Evolutionary conservation across 2,113 vertebrate species (phyloP).

Genomic region (Anthoscopus minutus): DNA sequence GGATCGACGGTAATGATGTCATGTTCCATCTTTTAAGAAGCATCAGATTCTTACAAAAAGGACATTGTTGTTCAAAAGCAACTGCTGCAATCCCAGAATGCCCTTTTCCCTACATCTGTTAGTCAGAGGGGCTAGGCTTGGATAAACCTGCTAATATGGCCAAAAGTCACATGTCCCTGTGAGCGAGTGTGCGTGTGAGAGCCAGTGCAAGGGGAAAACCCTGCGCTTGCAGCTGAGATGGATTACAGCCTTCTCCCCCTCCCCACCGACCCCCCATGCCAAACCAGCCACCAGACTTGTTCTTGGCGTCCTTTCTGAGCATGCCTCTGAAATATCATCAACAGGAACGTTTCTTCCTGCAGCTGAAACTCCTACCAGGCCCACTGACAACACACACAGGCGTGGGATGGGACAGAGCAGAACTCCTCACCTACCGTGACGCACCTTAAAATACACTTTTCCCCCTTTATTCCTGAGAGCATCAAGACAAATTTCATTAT

Average conservation of each 20-base stretch:
- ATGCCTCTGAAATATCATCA: background rate
- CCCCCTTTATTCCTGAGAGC: background rate
- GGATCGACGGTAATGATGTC: slow-evolving; percentile 67
- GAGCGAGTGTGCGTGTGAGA: background rate
- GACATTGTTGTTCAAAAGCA: slow-evolving; percentile 70
- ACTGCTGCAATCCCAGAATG: slow-evolving; percentile 68
- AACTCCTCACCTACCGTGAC: background rate
- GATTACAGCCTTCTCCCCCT: background rate
- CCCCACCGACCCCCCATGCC: background rate
- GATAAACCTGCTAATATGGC: slow-evolving; percentile 54
- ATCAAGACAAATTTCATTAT: background rate
- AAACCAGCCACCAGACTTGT: background rate
- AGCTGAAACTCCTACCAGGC: background rate
- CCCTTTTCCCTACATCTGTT: slow-evolving; percentile 67
- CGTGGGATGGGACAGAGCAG: background rate
- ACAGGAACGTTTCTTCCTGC: background rate
- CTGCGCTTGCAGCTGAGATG: background rate
- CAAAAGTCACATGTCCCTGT: slow-evolving; percentile 1
- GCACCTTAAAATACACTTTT: background rate
- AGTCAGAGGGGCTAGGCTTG: slow-evolving; percentile 53
- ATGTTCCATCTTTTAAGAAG: slow-evolving; percentile 74
- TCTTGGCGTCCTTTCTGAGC: background rate
- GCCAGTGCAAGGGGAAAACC: background rate
- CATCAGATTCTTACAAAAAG: slow-evolving; percentile 73
- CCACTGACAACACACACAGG: background rate